Evolutionary conservation across 1,140 invertebrate species (phyloP).

Genomic region (Neuroterus valhalla): DNA sequence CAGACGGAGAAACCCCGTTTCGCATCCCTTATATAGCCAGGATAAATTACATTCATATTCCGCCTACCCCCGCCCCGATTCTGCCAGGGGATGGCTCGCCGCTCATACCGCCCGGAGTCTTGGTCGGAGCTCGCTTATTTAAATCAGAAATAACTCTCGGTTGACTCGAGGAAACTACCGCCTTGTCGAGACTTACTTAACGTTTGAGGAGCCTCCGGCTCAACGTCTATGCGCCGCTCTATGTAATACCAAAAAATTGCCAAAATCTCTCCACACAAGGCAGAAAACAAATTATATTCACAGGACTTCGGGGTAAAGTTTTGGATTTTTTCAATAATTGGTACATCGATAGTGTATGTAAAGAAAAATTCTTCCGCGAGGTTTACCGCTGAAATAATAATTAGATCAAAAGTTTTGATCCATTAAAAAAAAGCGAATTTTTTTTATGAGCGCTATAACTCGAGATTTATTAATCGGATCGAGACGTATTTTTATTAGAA

Average conservation of each 20-base stretch:
- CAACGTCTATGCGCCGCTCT: conserved; percentile 7
- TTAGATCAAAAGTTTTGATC: too few relatives aligned
- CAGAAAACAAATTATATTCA: too few relatives aligned
- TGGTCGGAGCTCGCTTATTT: conserved; percentile 18
- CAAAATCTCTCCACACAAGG: not conserved
- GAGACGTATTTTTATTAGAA: too few relatives aligned
- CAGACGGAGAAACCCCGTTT: conserved; percentile 24
- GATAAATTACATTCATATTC: conserved; percentile 31
- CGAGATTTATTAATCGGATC: too few relatives aligned
- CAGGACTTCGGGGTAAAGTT: too few relatives aligned
- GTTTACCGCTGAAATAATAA: too few relatives aligned
- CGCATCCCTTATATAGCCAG: conserved; percentile 26
- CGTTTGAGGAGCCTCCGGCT: conserved; percentile 23
- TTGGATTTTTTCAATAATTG: too few relatives aligned
- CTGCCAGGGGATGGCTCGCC: conserved; percentile 20
- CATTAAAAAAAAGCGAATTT: too few relatives aligned
- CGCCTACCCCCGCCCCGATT: not conserved
- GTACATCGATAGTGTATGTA: too few relatives aligned
- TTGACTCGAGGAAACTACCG: conserved; percentile 29
- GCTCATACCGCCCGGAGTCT: conserved; percentile 22
- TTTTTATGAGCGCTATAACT: too few relatives aligned
- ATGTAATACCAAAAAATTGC: conserved; percentile 10
- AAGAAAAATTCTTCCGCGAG: too few relatives aligned
- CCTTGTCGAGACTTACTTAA: conserved; percentile 26
- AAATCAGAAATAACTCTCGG: conserved; percentile 31